A percentile compares a stretch with the other conserved stretches of the same genome.
These are phyloP conservation scores for Ficedula albicollis DNA, from an alignment of 2,797 vertebrate genomes.

Conservation along the genomic window DNA sequence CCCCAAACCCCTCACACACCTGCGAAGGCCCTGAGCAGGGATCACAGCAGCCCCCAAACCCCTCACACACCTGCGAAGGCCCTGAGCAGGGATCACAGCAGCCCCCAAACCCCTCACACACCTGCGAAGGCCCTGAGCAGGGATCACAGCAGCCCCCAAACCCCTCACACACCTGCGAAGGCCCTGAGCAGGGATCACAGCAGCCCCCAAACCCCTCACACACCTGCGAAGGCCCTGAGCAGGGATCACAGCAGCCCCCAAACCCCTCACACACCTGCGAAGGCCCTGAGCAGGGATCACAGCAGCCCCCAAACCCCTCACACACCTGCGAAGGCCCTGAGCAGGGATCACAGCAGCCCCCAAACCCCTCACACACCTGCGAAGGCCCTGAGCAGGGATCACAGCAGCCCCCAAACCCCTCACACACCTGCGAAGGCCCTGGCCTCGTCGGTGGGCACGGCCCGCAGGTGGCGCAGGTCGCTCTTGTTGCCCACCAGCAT, in stretches of 20 bases:
- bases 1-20: not conserved
- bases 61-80: too few relatives aligned
- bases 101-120: too few relatives aligned
- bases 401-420: not conserved
- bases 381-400: too few relatives aligned
- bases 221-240: too few relatives aligned
- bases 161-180: constrained; percentile 81
- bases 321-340: not conserved
- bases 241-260: not conserved
- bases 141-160: too few relatives aligned
- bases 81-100: too few relatives aligned
- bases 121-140: too few relatives aligned
- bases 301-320: not conserved
- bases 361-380: not conserved
- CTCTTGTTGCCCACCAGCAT: constrained; percentile 98
- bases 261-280: constrained; percentile 82
- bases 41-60: not conserved
- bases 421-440: constrained; percentile 89
- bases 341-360: not conserved
- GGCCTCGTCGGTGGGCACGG: constrained; percentile 93
- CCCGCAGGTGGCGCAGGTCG: constrained; percentile 91
- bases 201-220: not conserved
- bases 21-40: too few relatives aligned
- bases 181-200: not conserved
- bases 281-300: constrained; percentile 71